A percentile compares a stretch with the other conserved stretches of the same genome.
Conservation (phyloP, 1,140 invertebrate genomes). For the Bathynomus jamesi region DNA sequence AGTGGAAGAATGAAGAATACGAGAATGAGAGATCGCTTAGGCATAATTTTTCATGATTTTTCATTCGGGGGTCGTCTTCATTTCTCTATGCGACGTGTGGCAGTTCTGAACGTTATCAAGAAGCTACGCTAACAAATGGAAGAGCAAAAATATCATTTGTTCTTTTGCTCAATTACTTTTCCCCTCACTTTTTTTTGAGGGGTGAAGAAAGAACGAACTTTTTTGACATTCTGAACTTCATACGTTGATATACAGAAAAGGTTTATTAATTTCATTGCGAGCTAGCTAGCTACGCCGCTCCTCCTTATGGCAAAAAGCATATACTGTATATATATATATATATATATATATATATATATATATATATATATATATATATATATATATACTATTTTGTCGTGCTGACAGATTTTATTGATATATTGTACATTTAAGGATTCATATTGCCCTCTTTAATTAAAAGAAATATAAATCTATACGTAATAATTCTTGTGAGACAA, state of each 20-base stretch:
- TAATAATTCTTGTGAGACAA: too few relatives aligned
- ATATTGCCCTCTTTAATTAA: too few relatives aligned
- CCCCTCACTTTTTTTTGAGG: background rate
- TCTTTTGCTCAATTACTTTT: background rate
- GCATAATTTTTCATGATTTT: background rate
- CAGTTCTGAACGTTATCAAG: background rate
- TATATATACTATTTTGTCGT: background rate
- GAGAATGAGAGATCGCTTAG: background rate
- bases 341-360: conserved; percentile 1
- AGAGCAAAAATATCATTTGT: background rate
- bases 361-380: conserved; percentile 3
- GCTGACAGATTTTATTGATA: too few relatives aligned
- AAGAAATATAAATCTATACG: too few relatives aligned
- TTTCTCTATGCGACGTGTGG: background rate
- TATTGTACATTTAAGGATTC: too few relatives aligned
- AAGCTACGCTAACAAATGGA: background rate
- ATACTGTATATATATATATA: conserved; percentile 1
- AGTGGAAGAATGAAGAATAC: background rate
- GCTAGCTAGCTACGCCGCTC: background rate
- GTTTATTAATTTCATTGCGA: background rate
- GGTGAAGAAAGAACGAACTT: background rate
- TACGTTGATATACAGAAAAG: background rate
- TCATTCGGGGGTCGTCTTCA: background rate
- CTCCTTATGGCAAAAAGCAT: too few relatives aligned
- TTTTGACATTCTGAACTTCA: background rate